Percentiles rank a stretch among this genome's conserved stretches.
Evolutionary conservation across 2,113 vertebrate genomes (phyloP).

Genomic region (Tyto alba): DNA sequence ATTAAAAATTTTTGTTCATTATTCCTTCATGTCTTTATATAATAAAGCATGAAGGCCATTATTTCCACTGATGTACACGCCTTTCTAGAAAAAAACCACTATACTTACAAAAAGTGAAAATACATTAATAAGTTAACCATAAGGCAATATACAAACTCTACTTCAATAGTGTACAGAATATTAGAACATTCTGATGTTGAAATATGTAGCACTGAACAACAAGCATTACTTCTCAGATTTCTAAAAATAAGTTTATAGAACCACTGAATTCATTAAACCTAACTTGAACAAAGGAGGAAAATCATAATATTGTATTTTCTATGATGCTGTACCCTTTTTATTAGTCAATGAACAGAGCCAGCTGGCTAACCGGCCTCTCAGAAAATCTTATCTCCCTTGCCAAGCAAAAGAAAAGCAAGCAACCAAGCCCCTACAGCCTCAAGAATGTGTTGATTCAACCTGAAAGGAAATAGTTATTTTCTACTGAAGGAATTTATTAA

Average conservation of each 20-base stretch:
- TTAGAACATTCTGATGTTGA: not conserved
- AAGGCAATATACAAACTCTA: not conserved
- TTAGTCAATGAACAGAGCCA: not conserved
- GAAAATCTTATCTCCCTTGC: not conserved
- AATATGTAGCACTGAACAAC: not conserved
- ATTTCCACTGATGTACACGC: not conserved
- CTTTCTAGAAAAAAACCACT: not conserved
- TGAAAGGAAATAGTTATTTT: not conserved
- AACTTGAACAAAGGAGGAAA: not conserved
- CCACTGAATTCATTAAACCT: not conserved
- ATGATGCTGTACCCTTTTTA: not conserved
- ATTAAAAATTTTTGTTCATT: not conserved
- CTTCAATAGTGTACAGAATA: not conserved
- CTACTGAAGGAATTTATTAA: not conserved
- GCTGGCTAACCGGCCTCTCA: not conserved
- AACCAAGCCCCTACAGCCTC: not conserved
- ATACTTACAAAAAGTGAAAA: not conserved
- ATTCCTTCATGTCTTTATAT: not conserved
- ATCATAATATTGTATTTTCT: not conserved
- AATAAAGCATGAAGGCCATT: not conserved
- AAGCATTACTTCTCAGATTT: not conserved
- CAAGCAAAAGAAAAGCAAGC: not conserved
- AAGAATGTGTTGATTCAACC: not conserved
- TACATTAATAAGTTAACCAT: not conserved
- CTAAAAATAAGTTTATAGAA: not conserved